Conservation (phyloP, 2,888 invertebrate species). For the Nephrotoma appendiculata region DNA sequence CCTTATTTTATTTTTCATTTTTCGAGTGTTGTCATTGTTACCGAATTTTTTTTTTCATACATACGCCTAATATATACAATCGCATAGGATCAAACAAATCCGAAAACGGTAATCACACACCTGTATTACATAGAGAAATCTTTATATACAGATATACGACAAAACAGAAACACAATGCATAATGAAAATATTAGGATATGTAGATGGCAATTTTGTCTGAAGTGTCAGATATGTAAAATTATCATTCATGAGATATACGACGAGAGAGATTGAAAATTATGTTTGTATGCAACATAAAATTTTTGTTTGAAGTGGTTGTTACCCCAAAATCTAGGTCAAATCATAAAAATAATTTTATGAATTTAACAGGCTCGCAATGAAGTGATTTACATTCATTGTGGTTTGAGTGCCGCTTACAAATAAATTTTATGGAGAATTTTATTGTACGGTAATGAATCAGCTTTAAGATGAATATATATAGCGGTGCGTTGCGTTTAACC, state of each 20-base stretch:
- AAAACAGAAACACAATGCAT: background rate
- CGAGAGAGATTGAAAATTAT: no score
- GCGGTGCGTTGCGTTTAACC: no score
- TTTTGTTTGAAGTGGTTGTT: no score
- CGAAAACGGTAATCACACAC: background rate
- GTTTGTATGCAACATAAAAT: no score
- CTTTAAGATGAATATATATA: no score
- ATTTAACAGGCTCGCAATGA: no score
- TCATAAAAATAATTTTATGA: no score
- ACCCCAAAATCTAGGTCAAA: no score
- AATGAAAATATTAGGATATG: background rate
- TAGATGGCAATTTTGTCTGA: background rate
- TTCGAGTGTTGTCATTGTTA: background rate
- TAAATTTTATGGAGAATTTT: no score
- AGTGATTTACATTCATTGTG: no score
- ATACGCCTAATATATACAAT: background rate
- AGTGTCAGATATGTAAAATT: background rate
- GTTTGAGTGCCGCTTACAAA: no score
- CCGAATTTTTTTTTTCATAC: background rate
- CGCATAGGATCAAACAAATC: background rate
- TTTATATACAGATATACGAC: background rate
- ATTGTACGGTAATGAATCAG: no score
- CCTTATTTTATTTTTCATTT: background rate
- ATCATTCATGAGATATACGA: background rate
- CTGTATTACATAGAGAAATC: background rate